These are phyloP conservation scores for Xiphophorus birchmanni DNA, from an alignment of 2,797 vertebrate species.

Conservation along the genomic window DNA sequence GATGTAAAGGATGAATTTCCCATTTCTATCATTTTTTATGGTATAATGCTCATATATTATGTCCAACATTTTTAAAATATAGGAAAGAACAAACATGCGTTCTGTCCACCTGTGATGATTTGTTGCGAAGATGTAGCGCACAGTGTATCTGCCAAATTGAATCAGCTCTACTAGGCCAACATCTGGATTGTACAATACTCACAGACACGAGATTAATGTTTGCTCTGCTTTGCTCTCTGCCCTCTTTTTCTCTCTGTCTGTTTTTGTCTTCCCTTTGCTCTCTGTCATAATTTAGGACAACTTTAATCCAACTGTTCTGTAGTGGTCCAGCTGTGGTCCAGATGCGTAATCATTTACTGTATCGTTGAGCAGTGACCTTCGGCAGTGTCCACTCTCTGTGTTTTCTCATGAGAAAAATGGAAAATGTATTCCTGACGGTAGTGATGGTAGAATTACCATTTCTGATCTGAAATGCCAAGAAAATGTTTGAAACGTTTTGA, in stretches of 20 bases:
- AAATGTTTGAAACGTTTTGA: constrained; percentile 20
- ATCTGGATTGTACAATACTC: constrained; percentile 62
- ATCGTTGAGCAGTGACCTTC: constrained; percentile 19
- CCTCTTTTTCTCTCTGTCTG: constrained; percentile 47
- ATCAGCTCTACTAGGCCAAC: constrained; percentile 50
- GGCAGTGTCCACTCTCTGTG: constrained; percentile 6
- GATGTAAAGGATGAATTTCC: constrained; percentile 1
- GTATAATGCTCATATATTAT: neutral
- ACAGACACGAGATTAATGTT: constrained; percentile 60
- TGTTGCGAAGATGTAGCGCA: constrained; percentile 22
- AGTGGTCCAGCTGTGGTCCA: constrained; percentile 53
- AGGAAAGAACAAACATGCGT: constrained; percentile 9
- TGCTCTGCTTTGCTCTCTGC: constrained; percentile 35
- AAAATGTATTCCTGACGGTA: constrained; percentile 18
- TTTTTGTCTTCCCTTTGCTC: constrained; percentile 39
- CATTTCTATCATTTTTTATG: neutral
- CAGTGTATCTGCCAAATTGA: constrained; percentile 36
- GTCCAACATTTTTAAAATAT: neutral
- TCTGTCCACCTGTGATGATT: constrained; percentile 10
- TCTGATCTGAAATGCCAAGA: constrained; percentile 43
- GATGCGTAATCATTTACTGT: constrained; percentile 23
- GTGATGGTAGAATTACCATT: constrained; percentile 22
- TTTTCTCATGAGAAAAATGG: constrained; percentile 18
- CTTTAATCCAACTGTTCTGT: constrained; percentile 55
- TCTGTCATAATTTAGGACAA: constrained; percentile 47